Percentiles rank a stretch among this genome's conserved stretches.
These are phyloP conservation scores for Xylocampa areola DNA, from an alignment of 2,888 invertebrate species.

Conservation along the genomic window DNA sequence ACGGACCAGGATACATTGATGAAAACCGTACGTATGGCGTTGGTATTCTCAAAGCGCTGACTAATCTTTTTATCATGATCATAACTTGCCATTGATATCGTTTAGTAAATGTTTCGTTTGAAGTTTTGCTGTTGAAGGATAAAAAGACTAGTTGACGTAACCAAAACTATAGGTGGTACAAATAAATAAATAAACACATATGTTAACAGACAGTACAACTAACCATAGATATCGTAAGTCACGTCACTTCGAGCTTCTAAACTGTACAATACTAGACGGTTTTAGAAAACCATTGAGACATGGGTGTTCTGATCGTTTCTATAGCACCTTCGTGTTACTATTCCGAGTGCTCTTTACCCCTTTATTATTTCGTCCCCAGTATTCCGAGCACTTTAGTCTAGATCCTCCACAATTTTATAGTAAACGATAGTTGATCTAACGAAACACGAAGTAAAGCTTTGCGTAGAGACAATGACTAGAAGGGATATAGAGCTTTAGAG, in stretches of 20 bases:
- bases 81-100: background rate
- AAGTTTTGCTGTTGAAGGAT: slow-evolving; percentile 1
- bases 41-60: slow-evolving; percentile 62
- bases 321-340: slow-evolving; percentile 68
- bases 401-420: slow-evolving; percentile 68
- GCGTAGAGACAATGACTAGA: slow-evolving; percentile 80
- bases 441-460: slow-evolving; percentile 79
- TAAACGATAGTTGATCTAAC: slow-evolving; percentile 61
- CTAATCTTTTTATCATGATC: slow-evolving; percentile 59
- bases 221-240: slow-evolving; percentile 89
- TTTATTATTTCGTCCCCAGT: slow-evolving; percentile 70
- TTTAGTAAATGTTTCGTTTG: too few relatives aligned
- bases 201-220: slow-evolving; percentile 76
- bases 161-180: slow-evolving; percentile 63
- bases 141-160: slow-evolving; percentile 77
- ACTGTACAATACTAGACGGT: slow-evolving; percentile 76
- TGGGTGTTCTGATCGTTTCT: slow-evolving; percentile 65
- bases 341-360: slow-evolving; percentile 72
- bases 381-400: slow-evolving; percentile 72
- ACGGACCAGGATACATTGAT: slow-evolving; percentile 88
- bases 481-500: slow-evolving; percentile 81
- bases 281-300: slow-evolving; percentile 61
- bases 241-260: slow-evolving; percentile 79
- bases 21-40: slow-evolving; percentile 88
- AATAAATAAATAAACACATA: slow-evolving; percentile 58